Evolutionary conservation across 2,888 invertebrate genomes (phyloP), one percentile per base, ranked within the genome.

Genomic region (Selenia dentaria): DNA sequence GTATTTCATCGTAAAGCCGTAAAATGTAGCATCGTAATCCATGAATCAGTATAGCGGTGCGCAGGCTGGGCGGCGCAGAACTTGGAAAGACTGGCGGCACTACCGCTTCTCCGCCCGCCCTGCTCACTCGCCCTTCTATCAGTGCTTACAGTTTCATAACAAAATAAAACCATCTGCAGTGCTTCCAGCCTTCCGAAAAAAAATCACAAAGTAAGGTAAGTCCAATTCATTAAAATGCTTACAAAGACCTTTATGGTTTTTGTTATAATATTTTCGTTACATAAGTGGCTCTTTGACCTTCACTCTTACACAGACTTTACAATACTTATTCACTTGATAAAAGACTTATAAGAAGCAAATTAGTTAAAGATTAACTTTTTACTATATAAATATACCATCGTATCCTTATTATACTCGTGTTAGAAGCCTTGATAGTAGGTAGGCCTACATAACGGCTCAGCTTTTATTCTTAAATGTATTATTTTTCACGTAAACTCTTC

Each of bases 21-120:
- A 36, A 14, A 13, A 38, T 27, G 20, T n/a, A 46, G 31, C 22
- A 40, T 36, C 35, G 32, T 46, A 55, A 58, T 58, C 57, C 51
- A 51, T 55, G 53, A 58, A 54, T 56, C 52, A 37, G 59, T 48
- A 56, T 2, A 2, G 60, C 52, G 63, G 45, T 78, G 83, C 81
- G 83, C 83, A 79, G 68, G 59, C 46, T 54, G 63, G 54, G 43
- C 53, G 54, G 52, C 59, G 57, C 57, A 42, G 45, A 46, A 53
- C 49, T 52, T 51, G 25, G 10, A 13, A 53, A 59, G 68, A 54
- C 57, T 59, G 55, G 64, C 73, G 71, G 60, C 78, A 77, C 62
- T 71, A 59, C 59, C 60, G 62, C 62, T 56, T 59, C 62, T 62
- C 65, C 62, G 60, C 61, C 74, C 70, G 71, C 71, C 67, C 59